Evolutionary conservation across 2,888 invertebrate genomes (phyloP).

Genomic region (Trachelus stipa): DNA sequence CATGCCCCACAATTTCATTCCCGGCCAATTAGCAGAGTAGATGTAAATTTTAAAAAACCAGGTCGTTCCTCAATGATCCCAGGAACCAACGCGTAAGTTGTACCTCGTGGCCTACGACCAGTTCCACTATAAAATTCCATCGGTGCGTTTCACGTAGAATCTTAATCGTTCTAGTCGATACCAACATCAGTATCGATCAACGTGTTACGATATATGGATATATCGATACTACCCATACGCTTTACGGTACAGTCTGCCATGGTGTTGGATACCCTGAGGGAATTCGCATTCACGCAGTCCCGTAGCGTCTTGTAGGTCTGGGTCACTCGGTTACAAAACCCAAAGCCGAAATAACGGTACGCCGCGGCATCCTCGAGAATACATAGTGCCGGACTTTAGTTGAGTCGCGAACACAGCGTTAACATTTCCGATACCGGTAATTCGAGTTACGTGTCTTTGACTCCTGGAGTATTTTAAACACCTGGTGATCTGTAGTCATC

Average conservation of each 20-base stretch:
- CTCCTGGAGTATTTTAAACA: background rate
- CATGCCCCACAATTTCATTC: background rate
- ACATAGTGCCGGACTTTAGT: background rate
- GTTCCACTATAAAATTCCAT: background rate
- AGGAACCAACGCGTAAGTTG: background rate
- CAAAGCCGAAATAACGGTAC: constrained; percentile 62
- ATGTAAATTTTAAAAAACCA: background rate
- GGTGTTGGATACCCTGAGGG: background rate
- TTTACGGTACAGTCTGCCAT: background rate
- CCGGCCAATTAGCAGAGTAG: background rate
- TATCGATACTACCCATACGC: background rate
- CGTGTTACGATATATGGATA: background rate
- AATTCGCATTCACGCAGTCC: background rate
- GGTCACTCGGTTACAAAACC: constrained; percentile 64
- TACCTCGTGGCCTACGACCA: background rate
- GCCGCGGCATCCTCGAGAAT: background rate
- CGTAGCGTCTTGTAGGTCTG: constrained; percentile 44
- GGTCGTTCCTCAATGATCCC: background rate
- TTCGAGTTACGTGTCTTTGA: background rate
- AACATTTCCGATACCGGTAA: background rate
- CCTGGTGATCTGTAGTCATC: background rate
- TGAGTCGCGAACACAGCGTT: background rate
- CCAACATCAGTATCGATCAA: background rate
- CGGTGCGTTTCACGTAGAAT: background rate
- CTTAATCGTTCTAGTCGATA: background rate